phyloP scores from a whole-genome alignment of 1,140 invertebrate genomes.

The Eriocheir sinensis region DNA sequence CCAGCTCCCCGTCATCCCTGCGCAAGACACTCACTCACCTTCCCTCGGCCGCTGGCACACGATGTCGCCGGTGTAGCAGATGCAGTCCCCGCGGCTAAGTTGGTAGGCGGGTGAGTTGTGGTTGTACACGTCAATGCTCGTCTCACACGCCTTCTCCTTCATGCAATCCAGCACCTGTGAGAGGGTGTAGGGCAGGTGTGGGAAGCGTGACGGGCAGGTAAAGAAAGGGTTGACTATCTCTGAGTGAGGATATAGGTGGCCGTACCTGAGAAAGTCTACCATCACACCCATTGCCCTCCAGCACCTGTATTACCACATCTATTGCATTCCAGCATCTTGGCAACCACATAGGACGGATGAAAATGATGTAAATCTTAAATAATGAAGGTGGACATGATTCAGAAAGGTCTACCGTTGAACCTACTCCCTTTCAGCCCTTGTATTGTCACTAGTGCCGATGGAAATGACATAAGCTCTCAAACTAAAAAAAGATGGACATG shows the following conservation, averaged over 20 bases:
- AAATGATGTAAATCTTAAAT: background rate
- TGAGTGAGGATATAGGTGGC: background rate
- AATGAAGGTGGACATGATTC: background rate
- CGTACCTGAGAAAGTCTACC: background rate
- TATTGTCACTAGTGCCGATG: too few relatives aligned
- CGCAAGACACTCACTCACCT: too few relatives aligned
- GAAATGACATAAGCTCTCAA: background rate
- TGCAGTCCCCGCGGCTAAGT: constrained; percentile 92
- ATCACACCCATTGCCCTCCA: too few relatives aligned
- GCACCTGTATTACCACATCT: too few relatives aligned
- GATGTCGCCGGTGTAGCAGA: constrained; percentile 94
- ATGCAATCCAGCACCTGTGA: constrained; percentile 88
- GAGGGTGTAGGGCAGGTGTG: background rate
- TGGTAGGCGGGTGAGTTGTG: constrained; percentile 94
- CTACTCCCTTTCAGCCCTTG: too few relatives aligned
- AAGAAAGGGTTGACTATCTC: background rate
- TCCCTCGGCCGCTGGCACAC: constrained; percentile 93
- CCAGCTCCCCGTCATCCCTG: too few relatives aligned
- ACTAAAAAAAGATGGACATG: background rate
- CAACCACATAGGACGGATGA: background rate
- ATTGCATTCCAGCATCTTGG: too few relatives aligned
- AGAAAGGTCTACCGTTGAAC: too few relatives aligned
- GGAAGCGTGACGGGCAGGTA: background rate
- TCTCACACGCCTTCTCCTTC: constrained; percentile 90
- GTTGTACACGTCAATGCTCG: constrained; percentile 91